Base-by-base conservation (phyloP, 1,140 invertebrate species). In the Pectinophora gossypiella region DNA sequence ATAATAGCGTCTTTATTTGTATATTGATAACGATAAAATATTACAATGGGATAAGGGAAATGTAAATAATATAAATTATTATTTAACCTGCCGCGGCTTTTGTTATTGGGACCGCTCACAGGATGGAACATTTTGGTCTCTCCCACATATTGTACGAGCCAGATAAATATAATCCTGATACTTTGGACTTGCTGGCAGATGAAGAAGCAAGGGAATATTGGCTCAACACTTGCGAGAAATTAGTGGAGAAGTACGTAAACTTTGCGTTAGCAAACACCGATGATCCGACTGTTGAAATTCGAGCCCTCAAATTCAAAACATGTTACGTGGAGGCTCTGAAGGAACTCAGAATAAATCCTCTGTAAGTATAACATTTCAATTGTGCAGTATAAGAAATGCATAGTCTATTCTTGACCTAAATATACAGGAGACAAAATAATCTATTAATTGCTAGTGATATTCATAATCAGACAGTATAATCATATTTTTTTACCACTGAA, bases 191-290 rank as follows among this genome's bases (percentile, higher is more conserved):
- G 10, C 92, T 94, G 43, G 89, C 92, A 68, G 96, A 98, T 87
- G 89, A 90, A 59, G 94, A 95, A 82, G 97, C 97, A 15, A 91
- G 96, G 65, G 91, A 94, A 59, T 99, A 99, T 87, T 99, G 98
- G 98, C 88, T 99, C 42, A 89, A 93, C 48, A 98, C 96, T 76
- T 96, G 99, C 74, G 93, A 96, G 75, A 92, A 95, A 63, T 93
- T 95, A 42, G 90, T 94, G 9, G 90, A 92, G 48, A 95, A 94
- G 81, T 93, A 93, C 88, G 90, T 93, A 45, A 90, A 90, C 64
- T 91, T 89, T 82, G 96, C 95, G n/a, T 90, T 94, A 43, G 89
- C 89, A 40, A 97, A 94, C 77, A 95, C 95, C 82, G 89, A 94
- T 51, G 93, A 93, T 67, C 87, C 90, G 5, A 94, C 94, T 56